Percentiles rank a stretch among this genome's conserved stretches.
These are phyloP conservation scores for Tipula helvola DNA, from an alignment of 2,888 invertebrate species.

Conservation along the genomic window DNA sequence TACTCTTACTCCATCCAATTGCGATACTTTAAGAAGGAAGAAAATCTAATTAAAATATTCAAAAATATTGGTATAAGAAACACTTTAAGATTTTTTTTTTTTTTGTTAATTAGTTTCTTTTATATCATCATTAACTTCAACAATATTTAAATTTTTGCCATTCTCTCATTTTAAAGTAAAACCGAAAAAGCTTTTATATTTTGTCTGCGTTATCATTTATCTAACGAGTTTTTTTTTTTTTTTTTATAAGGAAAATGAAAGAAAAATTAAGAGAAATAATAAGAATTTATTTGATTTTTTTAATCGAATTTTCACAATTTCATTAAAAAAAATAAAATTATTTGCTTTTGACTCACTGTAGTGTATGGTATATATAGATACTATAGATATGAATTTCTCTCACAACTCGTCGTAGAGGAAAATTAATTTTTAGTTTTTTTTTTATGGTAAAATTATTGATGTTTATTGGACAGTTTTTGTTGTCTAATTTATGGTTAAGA, in stretches of 20 bases:
- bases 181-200: neutral
- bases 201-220: neutral
- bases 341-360: neutral
- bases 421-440: neutral
- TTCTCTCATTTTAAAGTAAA: neutral
- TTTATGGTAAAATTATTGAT: neutral
- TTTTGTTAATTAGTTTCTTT: slow-evolving; percentile 4
- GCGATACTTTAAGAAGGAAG: neutral
- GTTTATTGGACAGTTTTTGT: neutral
- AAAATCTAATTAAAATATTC: neutral
- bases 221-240: neutral
- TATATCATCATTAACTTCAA: neutral
- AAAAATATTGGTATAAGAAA: neutral
- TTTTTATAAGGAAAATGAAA: neutral
- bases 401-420: neutral
- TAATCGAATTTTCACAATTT: neutral
- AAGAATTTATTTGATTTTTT: neutral
- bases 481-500: neutral
- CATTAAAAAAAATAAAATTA: neutral
- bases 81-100: neutral
- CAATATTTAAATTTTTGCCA: neutral
- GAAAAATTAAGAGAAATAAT: neutral
- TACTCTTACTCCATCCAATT: neutral
- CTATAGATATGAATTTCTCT: neutral
- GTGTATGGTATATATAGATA: neutral